phyloP scores from a whole-genome alignment of 2,888 invertebrate species.

The Bugula neritina region DNA sequence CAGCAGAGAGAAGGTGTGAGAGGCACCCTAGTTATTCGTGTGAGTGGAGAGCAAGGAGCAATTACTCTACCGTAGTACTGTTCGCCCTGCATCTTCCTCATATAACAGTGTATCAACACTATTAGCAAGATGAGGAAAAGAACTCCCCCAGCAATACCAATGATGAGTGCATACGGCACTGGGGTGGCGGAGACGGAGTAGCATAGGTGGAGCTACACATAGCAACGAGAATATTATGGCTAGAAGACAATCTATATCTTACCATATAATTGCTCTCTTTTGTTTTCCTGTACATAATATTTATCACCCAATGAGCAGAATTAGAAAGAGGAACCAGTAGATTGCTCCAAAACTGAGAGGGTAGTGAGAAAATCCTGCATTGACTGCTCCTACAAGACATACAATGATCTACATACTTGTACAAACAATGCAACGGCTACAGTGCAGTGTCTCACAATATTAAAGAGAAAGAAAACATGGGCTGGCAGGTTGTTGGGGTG shows the following conservation, averaged over 20 bases:
- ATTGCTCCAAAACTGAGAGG: conserved; percentile 34
- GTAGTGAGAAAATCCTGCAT: not conserved
- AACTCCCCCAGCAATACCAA: conserved; percentile 37
- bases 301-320: conserved; percentile 38
- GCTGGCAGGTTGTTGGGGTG: no score
- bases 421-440: no score
- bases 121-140: conserved; percentile 38
- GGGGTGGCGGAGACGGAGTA: not conserved
- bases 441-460: no score
- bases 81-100: conserved; percentile 38
- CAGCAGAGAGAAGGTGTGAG: no score
- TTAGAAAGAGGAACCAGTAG: conserved; percentile 36
- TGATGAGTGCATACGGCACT: not conserved
- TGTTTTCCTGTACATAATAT: conserved; percentile 37
- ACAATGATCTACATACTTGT: no score
- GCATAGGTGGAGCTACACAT: not conserved
- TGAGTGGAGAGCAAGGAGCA: not conserved
- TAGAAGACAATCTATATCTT: conserved; percentile 31
- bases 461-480: no score
- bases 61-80: conserved; percentile 36
- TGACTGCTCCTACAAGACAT: not conserved
- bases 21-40: no score
- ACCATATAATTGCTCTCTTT: conserved; percentile 40
- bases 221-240: no score
- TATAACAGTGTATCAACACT: conserved; percentile 36